A percentile compares a stretch with the other conserved stretches of the same genome.
These are phyloP conservation scores for Tyto alba DNA, from an alignment of 2,113 vertebrate species.

Conservation along the genomic window DNA sequence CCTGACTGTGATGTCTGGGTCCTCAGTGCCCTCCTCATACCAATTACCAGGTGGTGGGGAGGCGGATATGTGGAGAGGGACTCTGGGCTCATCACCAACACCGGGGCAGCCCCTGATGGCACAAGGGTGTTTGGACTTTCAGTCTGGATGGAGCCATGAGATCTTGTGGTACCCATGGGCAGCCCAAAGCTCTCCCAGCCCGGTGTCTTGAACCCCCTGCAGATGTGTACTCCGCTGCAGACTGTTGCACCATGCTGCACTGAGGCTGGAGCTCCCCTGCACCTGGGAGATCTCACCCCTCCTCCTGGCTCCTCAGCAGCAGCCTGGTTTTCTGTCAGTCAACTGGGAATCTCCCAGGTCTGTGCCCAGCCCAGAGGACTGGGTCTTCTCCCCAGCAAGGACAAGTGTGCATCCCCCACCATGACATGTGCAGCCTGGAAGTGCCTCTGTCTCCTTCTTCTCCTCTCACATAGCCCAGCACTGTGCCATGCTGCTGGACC, in stretches of 20 bases:
- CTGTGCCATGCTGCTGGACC: neutral
- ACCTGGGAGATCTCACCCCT: neutral
- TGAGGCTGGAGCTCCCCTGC: neutral
- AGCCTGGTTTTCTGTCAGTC: neutral
- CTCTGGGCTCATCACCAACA: neutral
- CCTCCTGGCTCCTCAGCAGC: neutral
- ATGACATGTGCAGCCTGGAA: neutral
- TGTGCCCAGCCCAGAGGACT: neutral
- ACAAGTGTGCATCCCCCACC: neutral
- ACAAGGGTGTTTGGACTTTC: fast-evolving
- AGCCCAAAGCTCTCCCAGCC: neutral
- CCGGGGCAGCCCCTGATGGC: neutral
- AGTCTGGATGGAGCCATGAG: neutral
- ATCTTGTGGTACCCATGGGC: neutral
- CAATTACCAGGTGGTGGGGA: neutral
- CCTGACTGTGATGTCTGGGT: neutral
- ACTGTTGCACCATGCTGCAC: fast-evolving
- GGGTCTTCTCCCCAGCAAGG: neutral
- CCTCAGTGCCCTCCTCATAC: neutral
- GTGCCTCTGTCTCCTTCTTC: neutral
- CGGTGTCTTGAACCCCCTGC: neutral
- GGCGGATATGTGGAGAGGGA: neutral
- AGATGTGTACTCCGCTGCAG: neutral
- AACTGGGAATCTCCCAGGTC: neutral
- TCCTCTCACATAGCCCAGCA: neutral